These are phyloP conservation scores for Chrysemys picta DNA, from an alignment of 2,113 vertebrate species.

Conservation along the genomic window DNA sequence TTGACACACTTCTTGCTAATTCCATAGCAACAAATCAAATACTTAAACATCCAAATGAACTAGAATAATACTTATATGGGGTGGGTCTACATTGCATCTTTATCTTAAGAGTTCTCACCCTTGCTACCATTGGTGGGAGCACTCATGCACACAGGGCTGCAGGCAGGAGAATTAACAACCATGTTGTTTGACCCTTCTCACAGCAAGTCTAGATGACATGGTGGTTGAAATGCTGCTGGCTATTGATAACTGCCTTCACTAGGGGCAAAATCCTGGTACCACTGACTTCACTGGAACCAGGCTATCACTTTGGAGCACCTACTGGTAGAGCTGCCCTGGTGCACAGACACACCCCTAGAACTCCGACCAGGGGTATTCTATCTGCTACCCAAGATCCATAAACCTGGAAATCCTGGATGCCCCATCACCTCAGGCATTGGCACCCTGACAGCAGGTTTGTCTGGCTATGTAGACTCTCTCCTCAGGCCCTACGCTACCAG, in stretches of 20 bases:
- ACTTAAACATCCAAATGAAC: not conserved
- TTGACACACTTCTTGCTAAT: not conserved
- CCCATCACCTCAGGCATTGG: too few species aligned
- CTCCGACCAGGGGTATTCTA: too few species aligned
- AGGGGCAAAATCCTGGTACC: constrained; percentile 45
- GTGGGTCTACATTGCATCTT: not conserved
- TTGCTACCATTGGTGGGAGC: constrained; percentile 12
- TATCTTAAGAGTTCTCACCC: not conserved
- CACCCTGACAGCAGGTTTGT: too few species aligned
- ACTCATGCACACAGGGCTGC: not conserved
- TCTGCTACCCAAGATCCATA: too few species aligned
- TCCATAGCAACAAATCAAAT: not conserved
- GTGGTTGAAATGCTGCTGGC: constrained; percentile 28
- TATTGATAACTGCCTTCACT: constrained; percentile 2
- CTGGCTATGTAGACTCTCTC: too few species aligned
- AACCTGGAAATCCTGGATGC: too few species aligned
- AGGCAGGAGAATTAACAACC: not conserved
- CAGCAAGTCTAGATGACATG: constrained; percentile 40
- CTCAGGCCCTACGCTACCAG: too few species aligned
- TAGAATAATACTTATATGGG: not conserved
- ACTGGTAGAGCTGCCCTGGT: not conserved
- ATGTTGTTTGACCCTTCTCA: not conserved
- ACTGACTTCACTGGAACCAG: not conserved
- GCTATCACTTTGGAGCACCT: not conserved
- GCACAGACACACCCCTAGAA: not conserved